Evolutionary conservation across 2,797 vertebrate genomes (phyloP).

Genomic region (Muraenolepis orangiensis): DNA sequence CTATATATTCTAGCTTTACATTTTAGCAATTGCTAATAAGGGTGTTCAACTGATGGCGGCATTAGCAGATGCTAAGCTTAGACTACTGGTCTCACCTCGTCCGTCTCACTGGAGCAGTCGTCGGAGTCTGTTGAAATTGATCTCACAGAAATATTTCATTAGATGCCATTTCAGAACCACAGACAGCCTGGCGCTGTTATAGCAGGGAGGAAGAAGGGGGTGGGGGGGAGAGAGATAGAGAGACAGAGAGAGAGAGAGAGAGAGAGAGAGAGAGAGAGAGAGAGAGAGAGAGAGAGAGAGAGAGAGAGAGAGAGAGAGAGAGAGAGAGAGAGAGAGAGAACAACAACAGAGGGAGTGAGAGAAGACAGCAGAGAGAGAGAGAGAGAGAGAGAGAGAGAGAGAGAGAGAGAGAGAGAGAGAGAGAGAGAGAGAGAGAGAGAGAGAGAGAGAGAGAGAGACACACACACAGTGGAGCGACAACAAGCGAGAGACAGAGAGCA

Average conservation of each 20-base stretch:
- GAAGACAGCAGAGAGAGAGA: not conserved
- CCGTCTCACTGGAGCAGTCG: not conserved
- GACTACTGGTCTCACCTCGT: not conserved
- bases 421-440: too few relatives aligned
- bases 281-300: too few relatives aligned
- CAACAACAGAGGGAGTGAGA: not conserved
- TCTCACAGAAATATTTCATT: constrained; percentile 30
- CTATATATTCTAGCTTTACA: not conserved
- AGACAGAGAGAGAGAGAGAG: not conserved
- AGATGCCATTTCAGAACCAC: constrained; percentile 27
- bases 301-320: not conserved
- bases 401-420: not conserved
- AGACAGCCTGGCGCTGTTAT: constrained; percentile 17
- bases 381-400: not conserved
- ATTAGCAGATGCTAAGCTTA: not conserved
- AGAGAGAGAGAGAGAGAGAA: too few relatives aligned
- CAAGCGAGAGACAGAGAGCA: constrained; percentile 22
- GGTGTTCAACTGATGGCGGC: not conserved
- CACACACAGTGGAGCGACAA: not conserved
- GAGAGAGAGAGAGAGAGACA: not conserved
- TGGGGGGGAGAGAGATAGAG: not conserved
- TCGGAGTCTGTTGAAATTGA: constrained; percentile 12
- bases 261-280: not conserved
- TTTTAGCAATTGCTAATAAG: not conserved
- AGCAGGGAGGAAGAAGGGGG: not conserved